Conservation (phyloP, 2,888 invertebrate genomes). For the Polietes domitor region DNA sequence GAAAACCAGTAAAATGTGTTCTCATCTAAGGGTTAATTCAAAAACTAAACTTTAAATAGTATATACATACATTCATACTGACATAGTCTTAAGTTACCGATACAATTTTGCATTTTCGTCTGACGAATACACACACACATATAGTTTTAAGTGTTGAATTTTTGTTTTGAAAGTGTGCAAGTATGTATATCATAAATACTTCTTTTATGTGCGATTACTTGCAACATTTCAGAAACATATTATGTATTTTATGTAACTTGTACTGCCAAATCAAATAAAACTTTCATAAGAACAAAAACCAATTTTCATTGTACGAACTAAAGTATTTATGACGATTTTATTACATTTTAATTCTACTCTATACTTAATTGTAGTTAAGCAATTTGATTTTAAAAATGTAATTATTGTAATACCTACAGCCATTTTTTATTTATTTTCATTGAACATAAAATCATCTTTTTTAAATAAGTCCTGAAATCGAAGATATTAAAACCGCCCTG, state of each 20-base stretch:
- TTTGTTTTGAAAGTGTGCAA: background rate
- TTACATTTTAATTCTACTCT: background rate
- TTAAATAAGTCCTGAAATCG: too few relatives aligned
- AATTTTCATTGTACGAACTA: slow-evolving; percentile 37
- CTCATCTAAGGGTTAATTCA: background rate
- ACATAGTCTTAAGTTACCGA: slow-evolving; percentile 36
- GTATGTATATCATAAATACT: background rate
- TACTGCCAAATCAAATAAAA: slow-evolving; percentile 50
- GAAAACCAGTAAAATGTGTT: too few relatives aligned
- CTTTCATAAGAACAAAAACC: slow-evolving; percentile 1
- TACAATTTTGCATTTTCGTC: slow-evolving; percentile 41
- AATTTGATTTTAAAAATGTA: too few relatives aligned
- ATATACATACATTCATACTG: background rate
- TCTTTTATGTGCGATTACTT: background rate
- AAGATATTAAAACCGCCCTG: too few relatives aligned
- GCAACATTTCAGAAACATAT: slow-evolving; percentile 38
- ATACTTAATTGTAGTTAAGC: background rate
- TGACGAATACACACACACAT: slow-evolving; percentile 34
- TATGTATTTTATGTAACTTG: slow-evolving; percentile 42
- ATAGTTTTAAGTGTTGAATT: slow-evolving; percentile 47
- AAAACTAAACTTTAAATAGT: background rate
- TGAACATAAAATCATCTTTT: too few relatives aligned
- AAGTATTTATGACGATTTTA: background rate
- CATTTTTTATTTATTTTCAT: too few relatives aligned
- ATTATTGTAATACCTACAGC: too few relatives aligned